Conservation (phyloP, 2,113 vertebrate species). For the Pseudorhombus dupliciocellatus region DNA sequence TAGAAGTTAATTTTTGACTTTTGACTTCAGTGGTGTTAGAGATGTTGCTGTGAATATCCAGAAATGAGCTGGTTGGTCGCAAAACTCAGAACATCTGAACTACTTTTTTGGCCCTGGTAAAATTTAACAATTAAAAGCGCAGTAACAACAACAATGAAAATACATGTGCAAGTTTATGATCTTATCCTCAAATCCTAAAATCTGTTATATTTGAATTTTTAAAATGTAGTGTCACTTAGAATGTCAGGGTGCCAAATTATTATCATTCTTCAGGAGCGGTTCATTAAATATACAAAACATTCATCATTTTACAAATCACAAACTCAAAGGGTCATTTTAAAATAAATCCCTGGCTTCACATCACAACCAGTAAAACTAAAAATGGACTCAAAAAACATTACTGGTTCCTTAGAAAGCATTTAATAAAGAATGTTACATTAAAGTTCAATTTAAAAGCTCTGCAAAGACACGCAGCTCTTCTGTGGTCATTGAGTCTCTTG, state of each 20-base stretch:
- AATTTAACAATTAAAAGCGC: not conserved
- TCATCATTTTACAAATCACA: not conserved
- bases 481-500: constrained; percentile 15
- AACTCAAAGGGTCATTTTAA: not conserved
- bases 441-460: constrained; percentile 15
- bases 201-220: too few relatives aligned
- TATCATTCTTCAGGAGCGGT: too few relatives aligned
- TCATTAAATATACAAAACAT: not conserved
- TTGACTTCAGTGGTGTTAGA: not conserved
- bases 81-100: not conserved
- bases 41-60: not conserved
- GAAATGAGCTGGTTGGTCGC: not conserved
- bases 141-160: too few relatives aligned
- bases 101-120: not conserved
- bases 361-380: not conserved
- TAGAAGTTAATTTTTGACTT: not conserved
- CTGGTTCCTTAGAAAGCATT: constrained; percentile 2
- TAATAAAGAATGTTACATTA: constrained; percentile 6
- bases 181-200: too few relatives aligned
- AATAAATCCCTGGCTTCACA: not conserved
- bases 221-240: not conserved
- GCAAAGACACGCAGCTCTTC: constrained; percentile 17
- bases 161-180: too few relatives aligned
- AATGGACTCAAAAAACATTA: not conserved
- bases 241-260: not conserved